Evolutionary conservation across 2,797 vertebrate species (phyloP), one percentile per base, ranked within the genome.

Genomic region (Malacoraja senta): DNA sequence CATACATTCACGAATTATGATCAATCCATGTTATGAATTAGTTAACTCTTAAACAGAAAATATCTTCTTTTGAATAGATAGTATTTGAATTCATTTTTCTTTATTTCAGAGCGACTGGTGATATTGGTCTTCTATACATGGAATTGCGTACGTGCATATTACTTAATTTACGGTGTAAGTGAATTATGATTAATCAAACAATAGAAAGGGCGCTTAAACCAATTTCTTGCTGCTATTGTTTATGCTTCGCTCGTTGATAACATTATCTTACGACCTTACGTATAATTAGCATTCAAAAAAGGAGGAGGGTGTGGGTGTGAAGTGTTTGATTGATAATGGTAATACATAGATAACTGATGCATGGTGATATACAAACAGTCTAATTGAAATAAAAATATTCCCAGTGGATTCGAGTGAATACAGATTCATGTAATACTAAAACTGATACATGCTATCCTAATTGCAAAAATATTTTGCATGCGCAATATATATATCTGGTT

Each of bases 201-300:
- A 93, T 94, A 93, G 78, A 29, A 93, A 95, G 94, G 94, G 94
- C 95, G 94, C 19, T 61, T 71, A 8, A 76, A 91, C 63, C 93
- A 93, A 86, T 95, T 94, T 94, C 94, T 93, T 93, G 90, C 71
- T 93, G 92, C 94, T 93, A 94, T 93, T 95, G 94, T 94, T 94
- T 93, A 94, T 93, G 93, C 86, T 83, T 10, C 86, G 92, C 78
- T 84, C 93, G 76, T 93, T 94, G 94, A 94, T 93, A 94, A 94
- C 88, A 93, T 94, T 95, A 94, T 94, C 94, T 13, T 21, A 58
- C 65, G 93, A 94, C 72, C 93, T 93, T 93, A 77, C 38, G 88
- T 68, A 93, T 95, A 95, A 96, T 95, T 95, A 95, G 94, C 53
- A 94, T 94, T 81, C 53, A 94, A 81, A 93, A 13, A 94, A 94